Conservation (phyloP, 2,113 vertebrate species). For the Nasalis larvatus region DNA sequence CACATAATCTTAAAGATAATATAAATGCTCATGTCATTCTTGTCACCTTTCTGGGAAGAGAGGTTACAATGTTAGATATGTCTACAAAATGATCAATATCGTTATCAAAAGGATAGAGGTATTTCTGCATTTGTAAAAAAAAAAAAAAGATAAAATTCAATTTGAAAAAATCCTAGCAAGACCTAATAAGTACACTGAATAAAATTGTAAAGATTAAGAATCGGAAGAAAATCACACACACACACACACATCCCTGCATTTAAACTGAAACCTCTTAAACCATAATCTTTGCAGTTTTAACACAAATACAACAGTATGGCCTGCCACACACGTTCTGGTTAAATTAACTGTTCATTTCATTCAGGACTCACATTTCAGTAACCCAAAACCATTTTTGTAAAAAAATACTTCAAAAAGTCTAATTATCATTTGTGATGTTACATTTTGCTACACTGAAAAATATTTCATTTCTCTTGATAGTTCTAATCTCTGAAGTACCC, state of each 20-base stretch:
- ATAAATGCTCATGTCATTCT: background rate
- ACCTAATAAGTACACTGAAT: background rate
- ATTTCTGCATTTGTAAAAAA: background rate
- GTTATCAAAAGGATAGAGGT: background rate
- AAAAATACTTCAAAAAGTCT: background rate
- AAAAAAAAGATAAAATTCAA: background rate
- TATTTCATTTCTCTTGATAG: background rate
- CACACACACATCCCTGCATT: rapidly evolving
- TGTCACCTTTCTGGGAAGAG: background rate
- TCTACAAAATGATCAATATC: background rate
- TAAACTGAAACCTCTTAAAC: background rate
- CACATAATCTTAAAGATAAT: background rate
- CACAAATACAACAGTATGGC: background rate
- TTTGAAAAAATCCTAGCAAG: background rate
- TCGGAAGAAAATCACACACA: background rate
- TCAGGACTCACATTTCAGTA: background rate
- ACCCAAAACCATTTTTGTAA: background rate
- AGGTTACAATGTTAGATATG: background rate
- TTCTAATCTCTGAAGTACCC: background rate
- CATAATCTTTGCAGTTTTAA: background rate
- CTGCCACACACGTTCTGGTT: background rate
- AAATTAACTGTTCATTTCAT: background rate
- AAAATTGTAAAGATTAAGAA: background rate
- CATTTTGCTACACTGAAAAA: background rate
- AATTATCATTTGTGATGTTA: background rate